These are phyloP conservation scores for Andrena bicolor DNA, from an alignment of 2,888 invertebrate species.

Conservation along the genomic window DNA sequence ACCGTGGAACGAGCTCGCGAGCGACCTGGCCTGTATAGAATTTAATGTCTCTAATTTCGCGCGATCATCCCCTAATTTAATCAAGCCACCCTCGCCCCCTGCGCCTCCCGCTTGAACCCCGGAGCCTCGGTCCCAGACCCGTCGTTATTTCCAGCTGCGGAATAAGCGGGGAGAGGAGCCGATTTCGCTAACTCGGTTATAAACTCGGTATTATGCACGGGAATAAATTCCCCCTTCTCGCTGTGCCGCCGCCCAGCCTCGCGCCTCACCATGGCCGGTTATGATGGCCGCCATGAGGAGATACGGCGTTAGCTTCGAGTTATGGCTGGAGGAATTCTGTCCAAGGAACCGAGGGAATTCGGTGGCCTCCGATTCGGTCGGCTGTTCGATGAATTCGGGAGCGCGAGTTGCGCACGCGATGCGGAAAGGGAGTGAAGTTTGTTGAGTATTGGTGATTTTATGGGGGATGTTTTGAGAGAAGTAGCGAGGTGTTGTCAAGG, in stretches of 20 bases:
- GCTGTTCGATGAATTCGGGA: no score
- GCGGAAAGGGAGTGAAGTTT: no score
- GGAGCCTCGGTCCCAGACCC: conserved; percentile 14
- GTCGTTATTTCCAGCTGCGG: conserved; percentile 66
- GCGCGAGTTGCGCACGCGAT: no score
- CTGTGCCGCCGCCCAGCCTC: conserved; percentile 31
- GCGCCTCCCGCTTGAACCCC: conserved; percentile 13
- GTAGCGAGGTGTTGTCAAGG: no score
- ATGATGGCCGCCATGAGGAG: conserved; percentile 79
- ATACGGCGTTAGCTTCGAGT: conserved; percentile 63
- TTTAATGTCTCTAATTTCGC: conserved; percentile 84
- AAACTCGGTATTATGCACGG: conserved; percentile 79
- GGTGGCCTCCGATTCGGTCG: background rate
- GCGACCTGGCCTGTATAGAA: conserved; percentile 65
- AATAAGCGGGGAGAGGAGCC: conserved; percentile 66
- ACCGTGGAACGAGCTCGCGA: conserved; percentile 1
- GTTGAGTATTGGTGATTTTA: no score
- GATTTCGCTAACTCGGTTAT: conserved; percentile 81
- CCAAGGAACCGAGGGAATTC: background rate
- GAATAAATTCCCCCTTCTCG: conserved; percentile 60
- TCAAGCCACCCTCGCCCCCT: conserved; percentile 75
- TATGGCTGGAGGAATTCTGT: conserved; percentile 26
- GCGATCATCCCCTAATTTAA: conserved; percentile 84
- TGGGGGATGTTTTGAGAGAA: no score
- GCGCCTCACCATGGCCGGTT: conserved; percentile 63